Base-by-base conservation (phyloP, 2,113 vertebrate genomes). In the Dromas ardeola region DNA sequence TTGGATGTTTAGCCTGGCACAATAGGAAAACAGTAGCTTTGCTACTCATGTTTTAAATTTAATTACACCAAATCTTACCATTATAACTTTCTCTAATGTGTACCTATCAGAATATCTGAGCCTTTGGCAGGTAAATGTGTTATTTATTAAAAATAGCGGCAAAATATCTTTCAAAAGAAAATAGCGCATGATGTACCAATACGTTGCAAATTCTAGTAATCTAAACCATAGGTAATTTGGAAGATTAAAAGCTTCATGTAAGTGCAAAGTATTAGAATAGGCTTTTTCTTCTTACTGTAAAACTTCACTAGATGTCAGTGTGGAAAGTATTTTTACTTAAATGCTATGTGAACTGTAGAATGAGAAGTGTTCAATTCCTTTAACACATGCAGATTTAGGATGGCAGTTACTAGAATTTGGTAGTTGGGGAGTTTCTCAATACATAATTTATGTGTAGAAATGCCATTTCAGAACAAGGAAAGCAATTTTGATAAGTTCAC, bases 261-360 rank as follows among this genome's bases (percentile, higher is more conserved):
- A 74, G 53, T 92, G 45, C 20, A 38, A 52, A 71, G 26, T 52
- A 40, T 52, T 71, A 78, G 49, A 71, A 59, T 5, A 81, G 36
- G 4, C 16, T 87, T 78, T 90, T 70, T 74, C 38, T 76, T 88
- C 47, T 86, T 96, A 27, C 92, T 96, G 3, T 82, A 61, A 77
- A 95, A 85, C 84, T 95, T 97, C 94, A 96, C 97, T 96, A 97
- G 96, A 93, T 97, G 94, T 98, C 97, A 97, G 93, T 95, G 79
- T 93, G 81, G 72, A 96, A 96, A 83, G 52, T 88, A 72, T 79
- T 96, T 96, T 96, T 66, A 47, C 22, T 55, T 34, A 45, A 71
- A 74, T 89, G 56, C 10, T 56, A 27, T 85, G 18, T 50, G 71
- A 62, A 49, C 53, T 86, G 43, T 70, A 86, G 67, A 69, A 69